Base-by-base conservation (phyloP, 2,113 vertebrate genomes). In the Sander vitreus region DNA sequence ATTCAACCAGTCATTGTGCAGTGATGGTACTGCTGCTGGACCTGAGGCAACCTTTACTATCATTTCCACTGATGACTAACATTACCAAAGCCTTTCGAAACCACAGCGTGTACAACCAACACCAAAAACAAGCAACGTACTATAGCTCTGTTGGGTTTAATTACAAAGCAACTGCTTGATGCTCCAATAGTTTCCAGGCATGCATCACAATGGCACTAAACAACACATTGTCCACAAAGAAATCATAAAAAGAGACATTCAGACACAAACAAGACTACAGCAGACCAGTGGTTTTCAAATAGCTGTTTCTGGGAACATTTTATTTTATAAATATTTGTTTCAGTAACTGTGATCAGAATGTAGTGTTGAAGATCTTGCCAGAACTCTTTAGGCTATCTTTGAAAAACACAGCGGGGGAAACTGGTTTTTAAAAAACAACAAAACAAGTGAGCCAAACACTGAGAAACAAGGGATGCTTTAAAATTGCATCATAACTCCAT, bases 251-350 rank as follows among this genome's bases (percentile, higher is more conserved):
- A 55, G 21, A 43, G 6, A 71, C 11, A 30, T 59, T 64, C 19
- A 73, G 36, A 5, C 9, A 0, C 59, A 47, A 65, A 59, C 19
- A 63, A 73, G 19, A 74, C 33, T 14, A 21, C 14, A 54, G 25
- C 39, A 69, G 33, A 74, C 9, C 27, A 65, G 47, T 25, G 58
- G 3, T 70, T 86, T 75, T 75, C n/a, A 76, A 75, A 71, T 8
- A 1, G 23, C 23, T 33, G 9, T 54, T 66, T 43, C 54, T 74
- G 23, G 30, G 16, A n/a, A 60, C 3, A 27, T 11, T n/a, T 16
- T 59, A 15, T 69, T n/a, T 63, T 6, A 6, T 39, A 21, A 60
- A 54, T 51, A 66, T n/a, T 39, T 23, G 15, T 67, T 39, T 63
- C 14, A 48, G 18, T 10, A 63, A 50, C 70, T 69, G 13, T 70